phyloP scores from a whole-genome alignment of 2,888 invertebrate genomes.

The Acronicta aceris region DNA sequence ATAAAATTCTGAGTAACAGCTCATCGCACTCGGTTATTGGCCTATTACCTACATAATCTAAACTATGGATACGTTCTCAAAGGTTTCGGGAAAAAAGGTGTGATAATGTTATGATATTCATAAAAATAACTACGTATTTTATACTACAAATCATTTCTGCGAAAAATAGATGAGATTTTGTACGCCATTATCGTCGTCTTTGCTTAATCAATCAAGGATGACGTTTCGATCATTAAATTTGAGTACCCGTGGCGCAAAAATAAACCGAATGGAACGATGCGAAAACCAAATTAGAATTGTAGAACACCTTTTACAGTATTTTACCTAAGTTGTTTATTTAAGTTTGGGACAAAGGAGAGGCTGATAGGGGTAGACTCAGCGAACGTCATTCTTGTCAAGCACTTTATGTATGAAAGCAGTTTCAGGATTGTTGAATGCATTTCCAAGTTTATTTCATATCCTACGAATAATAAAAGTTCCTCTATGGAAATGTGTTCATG shows the following conservation, averaged over 20 bases:
- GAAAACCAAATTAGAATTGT: slow-evolving; percentile 29
- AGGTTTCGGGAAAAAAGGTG: too few species aligned
- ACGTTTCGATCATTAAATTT: slow-evolving; percentile 30
- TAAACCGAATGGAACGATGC: slow-evolving; percentile 7
- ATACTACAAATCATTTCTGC: slow-evolving; percentile 21
- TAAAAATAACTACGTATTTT: too few species aligned
- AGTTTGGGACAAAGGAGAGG: slow-evolving; percentile 35
- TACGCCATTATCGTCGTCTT: slow-evolving; percentile 16
- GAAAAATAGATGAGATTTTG: slow-evolving; percentile 24
- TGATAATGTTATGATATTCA: too few species aligned
- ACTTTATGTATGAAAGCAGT: slow-evolving; percentile 45
- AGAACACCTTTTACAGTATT: slow-evolving; percentile 34
- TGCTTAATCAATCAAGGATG: slow-evolving; percentile 42
- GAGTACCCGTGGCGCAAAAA: slow-evolving; percentile 27
- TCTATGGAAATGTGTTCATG: slow-evolving; percentile 11
- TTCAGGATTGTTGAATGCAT: slow-evolving; percentile 45
- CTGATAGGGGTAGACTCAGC: slow-evolving; percentile 43
- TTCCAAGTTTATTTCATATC: slow-evolving; percentile 31
- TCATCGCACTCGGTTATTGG: too few species aligned
- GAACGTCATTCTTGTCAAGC: slow-evolving; percentile 46
- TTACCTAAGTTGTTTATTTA: slow-evolving; percentile 36
- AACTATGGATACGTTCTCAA: too few species aligned
- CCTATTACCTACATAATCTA: too few species aligned
- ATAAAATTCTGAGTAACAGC: too few species aligned
- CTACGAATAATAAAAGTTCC: slow-evolving; percentile 31